Base-by-base conservation (phyloP, 1,140 invertebrate genomes). In the Sweltsa coloradensis region DNA sequence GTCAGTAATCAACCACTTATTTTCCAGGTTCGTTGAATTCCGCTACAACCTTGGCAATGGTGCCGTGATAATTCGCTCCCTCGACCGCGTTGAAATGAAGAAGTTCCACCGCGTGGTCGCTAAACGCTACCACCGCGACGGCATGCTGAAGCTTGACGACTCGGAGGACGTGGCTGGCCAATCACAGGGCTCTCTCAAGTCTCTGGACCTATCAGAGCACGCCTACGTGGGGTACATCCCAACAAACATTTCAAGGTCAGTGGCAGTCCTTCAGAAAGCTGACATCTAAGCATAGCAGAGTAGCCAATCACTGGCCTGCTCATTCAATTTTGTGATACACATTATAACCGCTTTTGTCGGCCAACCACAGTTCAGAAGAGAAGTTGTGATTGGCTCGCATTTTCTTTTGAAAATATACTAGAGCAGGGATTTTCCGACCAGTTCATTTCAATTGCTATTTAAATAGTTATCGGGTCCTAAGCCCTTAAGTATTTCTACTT, bases 1-100 rank as follows among this genome's bases (percentile, higher is more conserved):
- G n/a, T n/a, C n/a, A n/a, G n/a, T n/a, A n/a, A n/a, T n/a, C n/a
- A n/a, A n/a, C n/a, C n/a, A n/a, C n/a, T 46, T 26, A 49, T 45
- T 47, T 56, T 55, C 29, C 54, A 76, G 74, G 34, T 71, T 69
- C 55, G 63, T 79, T 0, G 71, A 74, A 55, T 79, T 73, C 52
- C 75, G 83, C 53, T 94, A 89, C 66, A 89, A 93, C 67, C 72
- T 92, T 18, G 89, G 89, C 14, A 87, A 86, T 60, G 89, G 90
- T 13, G 73, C 81, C 2, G 83, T 88, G 26, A 64, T 84, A 14
- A 69, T 94, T 18, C 75, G 73, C 16, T 90, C 87, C 2, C 61
- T 76, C 1, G 78, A 88, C 55, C 78, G 76, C 55, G 73, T 94
- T 2, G 70, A 74, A 5, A 68, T 86, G 55, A 83, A 86, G 40